Base-by-base conservation (phyloP, 2,797 vertebrate genomes). In the Fistularia tabacaria region DNA sequence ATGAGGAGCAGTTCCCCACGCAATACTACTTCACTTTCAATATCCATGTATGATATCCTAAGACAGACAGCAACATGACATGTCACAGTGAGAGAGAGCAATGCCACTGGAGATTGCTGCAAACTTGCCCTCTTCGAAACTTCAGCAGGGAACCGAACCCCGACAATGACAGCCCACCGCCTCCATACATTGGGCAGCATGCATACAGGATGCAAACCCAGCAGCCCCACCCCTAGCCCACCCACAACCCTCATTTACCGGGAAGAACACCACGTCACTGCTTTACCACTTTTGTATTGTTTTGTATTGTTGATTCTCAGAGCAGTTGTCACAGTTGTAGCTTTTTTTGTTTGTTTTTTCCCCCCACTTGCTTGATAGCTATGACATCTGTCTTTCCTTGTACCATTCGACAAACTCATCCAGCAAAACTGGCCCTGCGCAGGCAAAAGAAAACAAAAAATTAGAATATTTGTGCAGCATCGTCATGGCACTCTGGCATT, bases 361-460 rank as follows among this genome's bases (percentile, higher is more conserved):
- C 38, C 47, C 50, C 54, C 54, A 39, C 70, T 76, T 57, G 83
- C 86, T 85, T 74, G 82, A 82, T 76, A 86, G 87, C 92, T 98
- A 98, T 83, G 94, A 95, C 94, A 96, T 97, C 88, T 98, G 94
- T 77, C 95, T 93, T 85, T 97, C 96, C 91, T 99, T 99, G 93
- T 99, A 96, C 97, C 97, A 99, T 83, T 99, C 97, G 90, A 99
- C 97, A 91, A 99, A 99, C 80, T 99, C 97, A 75, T 99, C 97
- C 95, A 99, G 86, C 90, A 99, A 94, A 83, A 99, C 97, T 44
- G 97, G 97, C 97, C 97, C 97, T 99, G 87, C 49, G 76, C 25
- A 36, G 43, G 9, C 15, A 42, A 8, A 10, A 38, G 38, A 37
- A 38, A 50, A 12, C 10, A 6, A 1, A 36, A 36, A 8, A 49